Base-by-base conservation (phyloP, 2,113 vertebrate genomes). In the Psittacula cyanocephala region DNA sequence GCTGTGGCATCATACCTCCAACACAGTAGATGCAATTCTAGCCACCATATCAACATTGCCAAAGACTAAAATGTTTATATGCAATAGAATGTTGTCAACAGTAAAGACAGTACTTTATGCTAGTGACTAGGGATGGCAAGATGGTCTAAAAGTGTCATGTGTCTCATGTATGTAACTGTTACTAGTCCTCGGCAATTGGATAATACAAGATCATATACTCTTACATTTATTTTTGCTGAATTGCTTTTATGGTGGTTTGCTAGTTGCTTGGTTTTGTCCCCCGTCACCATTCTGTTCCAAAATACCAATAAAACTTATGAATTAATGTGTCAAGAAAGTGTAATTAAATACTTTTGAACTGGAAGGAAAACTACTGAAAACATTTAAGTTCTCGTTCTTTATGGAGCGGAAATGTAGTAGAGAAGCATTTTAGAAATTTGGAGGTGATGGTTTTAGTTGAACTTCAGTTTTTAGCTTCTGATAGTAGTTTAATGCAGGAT, bases 231-330 rank as follows among this genome's bases (percentile, higher is more conserved):
- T 47, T 57, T 24, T 43, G 2, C 53, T 80, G 77, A 8, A 43
- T 37, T 60, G 1, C 0, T 50, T 75, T 52, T 57, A 31, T 31
- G 1, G 3, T 50, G 0, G 1, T 33, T 37, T 37, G 37, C 37
- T 37, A 37, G 8, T 37, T 37, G 37, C 14, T 64, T 82, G 29
- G 12, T 33, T 76, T 85, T 85, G 57, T 94, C 93, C 29, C 20
- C 50, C 81, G 43, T 13, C 29, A 35, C 19, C 2, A 9, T 59
- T 72, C 47, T 74, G 8, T 91, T 63, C 85, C 85, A 89, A 69
- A 78, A 67, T 50, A 49, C 6, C 41, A 23, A 10, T 55, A 65
- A 72, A 89, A 70, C 29, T 72, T 64, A 44, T 1, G 11, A 80
- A 31, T 5, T 86, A 11, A 13, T 29, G 3, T 17, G 23, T 64